These are phyloP conservation scores for Oenanthe melanoleuca DNA, from an alignment of 2,113 vertebrate genomes.

Conservation along the genomic window DNA sequence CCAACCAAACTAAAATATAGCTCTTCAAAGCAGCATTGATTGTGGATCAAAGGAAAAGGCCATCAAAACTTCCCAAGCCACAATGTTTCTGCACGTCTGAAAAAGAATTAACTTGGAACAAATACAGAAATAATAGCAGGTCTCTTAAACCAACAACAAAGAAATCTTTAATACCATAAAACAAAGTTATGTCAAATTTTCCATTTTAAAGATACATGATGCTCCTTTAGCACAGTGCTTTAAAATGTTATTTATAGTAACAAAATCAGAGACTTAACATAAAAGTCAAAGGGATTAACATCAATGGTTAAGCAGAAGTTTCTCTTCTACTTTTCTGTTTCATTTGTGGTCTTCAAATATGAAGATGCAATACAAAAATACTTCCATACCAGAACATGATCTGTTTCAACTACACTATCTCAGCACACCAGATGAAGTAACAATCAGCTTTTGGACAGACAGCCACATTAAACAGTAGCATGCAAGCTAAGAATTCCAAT, in stretches of 20 bases:
- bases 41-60: conserved; percentile 69
- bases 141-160: conserved; percentile 78
- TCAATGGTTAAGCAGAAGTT: conserved; percentile 66
- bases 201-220: conserved; percentile 65
- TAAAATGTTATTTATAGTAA: conserved; percentile 76
- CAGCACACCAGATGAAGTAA: conserved; percentile 64
- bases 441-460: conserved; percentile 60
- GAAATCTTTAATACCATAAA: conserved; percentile 75
- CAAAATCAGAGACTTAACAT: conserved; percentile 68
- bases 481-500: conserved; percentile 42
- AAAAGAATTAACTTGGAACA: conserved; percentile 73
- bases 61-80: conserved; percentile 71
- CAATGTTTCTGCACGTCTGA: conserved; percentile 66
- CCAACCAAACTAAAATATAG: conserved; percentile 56
- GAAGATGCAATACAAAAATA: conserved; percentile 62
- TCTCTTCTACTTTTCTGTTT: conserved; percentile 68
- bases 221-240: conserved; percentile 65
- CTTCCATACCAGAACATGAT: conserved; percentile 21
- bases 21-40: conserved; percentile 72
- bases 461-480: conserved; percentile 53
- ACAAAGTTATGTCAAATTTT: conserved; percentile 75
- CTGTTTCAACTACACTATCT: conserved; percentile 69
- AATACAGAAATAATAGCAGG: conserved; percentile 76
- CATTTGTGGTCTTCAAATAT: conserved; percentile 66
- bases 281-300: conserved; percentile 79